Evolutionary conservation across 2,113 vertebrate genomes (phyloP).

Genomic region (Hymenochirus boettgeri): DNA sequence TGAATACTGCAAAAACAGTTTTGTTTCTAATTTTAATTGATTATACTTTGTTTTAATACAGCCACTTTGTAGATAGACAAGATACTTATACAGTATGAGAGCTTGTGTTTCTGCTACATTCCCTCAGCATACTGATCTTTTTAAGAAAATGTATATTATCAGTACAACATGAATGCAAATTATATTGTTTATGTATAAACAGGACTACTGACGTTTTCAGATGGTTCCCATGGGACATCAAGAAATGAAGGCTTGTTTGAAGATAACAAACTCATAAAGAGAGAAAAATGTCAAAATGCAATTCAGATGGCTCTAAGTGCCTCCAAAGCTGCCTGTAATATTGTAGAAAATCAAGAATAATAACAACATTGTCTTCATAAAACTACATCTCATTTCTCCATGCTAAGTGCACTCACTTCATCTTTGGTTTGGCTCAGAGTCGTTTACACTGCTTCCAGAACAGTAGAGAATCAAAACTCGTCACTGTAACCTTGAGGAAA

Average conservation of each 20-base stretch:
- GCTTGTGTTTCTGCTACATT: too few species aligned
- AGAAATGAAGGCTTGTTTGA: constrained; percentile 93
- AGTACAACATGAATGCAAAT: too few species aligned
- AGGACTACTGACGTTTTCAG: constrained; percentile 93
- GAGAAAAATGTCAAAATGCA: constrained; percentile 82
- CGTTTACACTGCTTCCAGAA: constrained; percentile 35
- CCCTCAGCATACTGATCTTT: too few species aligned
- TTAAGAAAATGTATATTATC: too few species aligned
- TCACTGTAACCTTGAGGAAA: not conserved
- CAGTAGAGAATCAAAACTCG: constrained; percentile 13
- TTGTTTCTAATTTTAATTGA: too few species aligned
- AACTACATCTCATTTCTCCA: too few species aligned
- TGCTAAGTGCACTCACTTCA: not conserved
- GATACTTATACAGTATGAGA: too few species aligned
- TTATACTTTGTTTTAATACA: too few species aligned
- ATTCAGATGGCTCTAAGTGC: constrained; percentile 85
- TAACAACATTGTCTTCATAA: not conserved
- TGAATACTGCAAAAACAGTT: too few species aligned
- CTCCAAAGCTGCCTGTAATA: constrained; percentile 78
- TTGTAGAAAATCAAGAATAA: constrained; percentile 55
- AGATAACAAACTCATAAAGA: constrained; percentile 89
- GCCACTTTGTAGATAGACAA: too few species aligned
- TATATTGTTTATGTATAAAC: constrained; percentile 29
- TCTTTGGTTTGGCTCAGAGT: constrained; percentile 15
- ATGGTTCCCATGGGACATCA: constrained; percentile 87